Base-by-base conservation (phyloP, 2,888 invertebrate species). In the Mesochorus sp. region DNA sequence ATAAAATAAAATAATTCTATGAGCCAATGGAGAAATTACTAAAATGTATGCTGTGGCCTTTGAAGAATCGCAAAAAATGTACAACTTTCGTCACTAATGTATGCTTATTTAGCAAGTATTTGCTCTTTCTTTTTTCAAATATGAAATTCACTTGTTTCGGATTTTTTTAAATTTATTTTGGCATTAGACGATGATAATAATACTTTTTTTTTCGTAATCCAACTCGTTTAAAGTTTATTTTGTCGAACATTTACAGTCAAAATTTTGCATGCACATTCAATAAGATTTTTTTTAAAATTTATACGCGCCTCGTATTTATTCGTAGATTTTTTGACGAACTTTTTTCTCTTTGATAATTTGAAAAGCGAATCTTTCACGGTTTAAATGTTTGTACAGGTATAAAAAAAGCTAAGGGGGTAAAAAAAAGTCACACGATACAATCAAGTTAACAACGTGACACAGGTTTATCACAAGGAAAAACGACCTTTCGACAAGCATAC, bases 401-500 rank as follows among this genome's bases (percentile, higher is more conserved):
- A 71, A 49, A 71, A 67, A 66, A 62, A 57, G 62, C 72, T 76
- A 67, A 55, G 61, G 59, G 76, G 37, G 26, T 57, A 17, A 10
- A 53, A 19, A 39, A 39, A 66, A 31, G 34, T 31, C 66, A 72
- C 68, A 77, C 67, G 74, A 72, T 42, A 79, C 62, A 67, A 64
- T 74, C 61, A 24, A 79, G 31, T 67, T 62, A 17, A 74, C 62
- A 76, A 73, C 64, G 51, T 57, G 66, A 82, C 55, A 80, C 67
- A 72, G 59, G 71, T 68, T 78, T 64, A 67, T 70, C 74, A 70
- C 44, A 74, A 55, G 37, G 61, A 61, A 55, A 44, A 70, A 70
- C 70, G 49, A 73, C 70, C 37, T 42, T 72, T 77, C 72, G 67
- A 62, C 77, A 77, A 77, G 72, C 77, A 77, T 44, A 76, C 75